phyloP scores from a whole-genome alignment of 2,888 invertebrate genomes.

The Leptopilina syphax region DNA sequence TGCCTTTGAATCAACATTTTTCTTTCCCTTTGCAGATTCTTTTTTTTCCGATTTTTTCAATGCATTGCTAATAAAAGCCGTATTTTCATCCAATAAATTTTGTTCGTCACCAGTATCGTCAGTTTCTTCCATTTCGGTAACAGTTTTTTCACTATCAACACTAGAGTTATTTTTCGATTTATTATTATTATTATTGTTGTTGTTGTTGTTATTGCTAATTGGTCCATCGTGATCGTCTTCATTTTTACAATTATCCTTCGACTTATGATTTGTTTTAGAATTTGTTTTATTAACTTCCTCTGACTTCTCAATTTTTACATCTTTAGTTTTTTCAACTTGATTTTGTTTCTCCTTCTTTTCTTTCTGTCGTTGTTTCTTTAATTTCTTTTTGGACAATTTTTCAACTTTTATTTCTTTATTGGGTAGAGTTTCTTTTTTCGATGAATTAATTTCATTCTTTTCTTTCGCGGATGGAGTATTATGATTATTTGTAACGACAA shows the following conservation, averaged over 20 bases:
- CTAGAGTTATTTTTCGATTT: background rate
- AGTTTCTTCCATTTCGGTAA: background rate
- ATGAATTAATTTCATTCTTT: background rate
- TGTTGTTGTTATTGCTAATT: background rate
- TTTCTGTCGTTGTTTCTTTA: constrained; percentile 27
- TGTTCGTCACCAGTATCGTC: constrained; percentile 6
- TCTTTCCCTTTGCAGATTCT: constrained; percentile 11
- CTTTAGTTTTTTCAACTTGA: background rate
- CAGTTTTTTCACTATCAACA: too few relatives aligned
- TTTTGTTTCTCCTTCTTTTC: background rate
- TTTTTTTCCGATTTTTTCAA: constrained; percentile 32
- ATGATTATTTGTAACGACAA: background rate
- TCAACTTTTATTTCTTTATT: background rate
- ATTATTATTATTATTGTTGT: background rate
- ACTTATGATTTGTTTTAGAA: background rate
- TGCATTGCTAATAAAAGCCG: constrained; percentile 43
- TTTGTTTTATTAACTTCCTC: background rate
- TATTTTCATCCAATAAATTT: constrained; percentile 37
- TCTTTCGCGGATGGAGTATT: background rate
- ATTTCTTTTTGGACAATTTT: constrained; percentile 14
- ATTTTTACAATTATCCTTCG: too few relatives aligned
- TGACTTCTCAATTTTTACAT: background rate
- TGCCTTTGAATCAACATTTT: background rate
- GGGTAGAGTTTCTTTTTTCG: background rate
- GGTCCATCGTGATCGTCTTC: background rate